phyloP scores from a whole-genome alignment of 2,113 vertebrate genomes.

The Vicugna pacos region DNA sequence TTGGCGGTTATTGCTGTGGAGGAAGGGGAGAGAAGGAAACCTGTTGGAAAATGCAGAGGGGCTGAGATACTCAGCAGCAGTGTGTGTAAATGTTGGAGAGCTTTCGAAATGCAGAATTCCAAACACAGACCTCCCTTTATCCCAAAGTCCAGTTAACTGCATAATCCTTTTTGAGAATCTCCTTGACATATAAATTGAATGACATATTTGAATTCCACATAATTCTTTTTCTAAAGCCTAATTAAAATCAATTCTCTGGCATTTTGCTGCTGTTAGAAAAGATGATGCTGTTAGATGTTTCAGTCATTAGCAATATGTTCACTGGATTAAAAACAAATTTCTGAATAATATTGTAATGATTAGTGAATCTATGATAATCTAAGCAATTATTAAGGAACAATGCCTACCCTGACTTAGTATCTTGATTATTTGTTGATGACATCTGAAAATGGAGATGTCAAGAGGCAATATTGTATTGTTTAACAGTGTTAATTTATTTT shows the following conservation, averaged over 20 bases:
- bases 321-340: constrained; percentile 87
- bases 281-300: constrained; percentile 83
- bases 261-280: constrained; percentile 85
- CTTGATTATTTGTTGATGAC: constrained; percentile 82
- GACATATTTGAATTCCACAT: constrained; percentile 83
- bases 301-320: constrained; percentile 87
- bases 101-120: constrained; percentile 61
- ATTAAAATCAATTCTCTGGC: constrained; percentile 87
- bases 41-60: not conserved
- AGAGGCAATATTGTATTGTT: constrained; percentile 72
- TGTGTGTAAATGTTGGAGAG: not conserved
- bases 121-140: constrained; percentile 58
- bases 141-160: constrained; percentile 79
- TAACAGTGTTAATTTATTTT: constrained; percentile 74
- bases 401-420: constrained; percentile 73
- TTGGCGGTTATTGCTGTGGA: not conserved
- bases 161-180: constrained; percentile 75
- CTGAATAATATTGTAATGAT: constrained; percentile 81
- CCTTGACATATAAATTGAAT: constrained; percentile 81
- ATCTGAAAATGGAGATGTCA: constrained; percentile 79
- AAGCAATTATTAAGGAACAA: constrained; percentile 81
- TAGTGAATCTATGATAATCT: constrained; percentile 81
- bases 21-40: not conserved
- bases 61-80: not conserved
- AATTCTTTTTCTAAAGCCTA: constrained; percentile 82